Base-by-base conservation (phyloP, 1,140 invertebrate genomes). In the Asbolus verrucosus region DNA sequence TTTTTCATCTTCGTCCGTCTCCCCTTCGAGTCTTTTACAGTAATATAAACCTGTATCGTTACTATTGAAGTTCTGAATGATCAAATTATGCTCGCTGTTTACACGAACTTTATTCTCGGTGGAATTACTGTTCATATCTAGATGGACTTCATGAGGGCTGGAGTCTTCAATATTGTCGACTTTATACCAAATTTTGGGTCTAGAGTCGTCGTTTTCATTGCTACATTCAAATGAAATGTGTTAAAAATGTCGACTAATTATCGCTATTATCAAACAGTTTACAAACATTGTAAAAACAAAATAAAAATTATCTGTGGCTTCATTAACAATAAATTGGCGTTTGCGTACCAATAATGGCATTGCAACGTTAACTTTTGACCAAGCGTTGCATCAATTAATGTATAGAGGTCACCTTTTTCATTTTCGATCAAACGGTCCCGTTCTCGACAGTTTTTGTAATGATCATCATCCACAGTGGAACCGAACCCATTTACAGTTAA, bases 181-280 rank as follows among this genome's bases (percentile, higher is more conserved):
- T 75, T 80, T 81, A 65, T 80, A 85, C 85, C 85, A 86, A 31
- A 84, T 79, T 80, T 83, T 86, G 11, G 82, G 74, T 60, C 82
- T 71, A 5, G 73, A 67, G 41, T 81, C 78, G 67, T 79, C 78
- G 6, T 66, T 65, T 62, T 84, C 83, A 9, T 81, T 79, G 50
- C 81, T 82, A 62, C 19, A 73, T 70, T 59, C 33, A 60, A 67
- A 67, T 41, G 9, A 30, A 38, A 63, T 60, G 18, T 36, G 41
- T 59, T n/a, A 63, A 50, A 43, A 65, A 33, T 18, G 39, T 46
- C 41, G n/a, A n/a, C n/a, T 8, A 0, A 46, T 18, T 46, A 18
- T 2, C 15, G 41, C 3, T 27, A 27, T 41, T n/a, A 21, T 14
- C 39, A 8, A 41, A 5, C 5, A 8, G 19, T 14, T 16, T 19